phyloP scores from a whole-genome alignment of 1,140 invertebrate genomes.

The Drosophila asahinai region DNA sequence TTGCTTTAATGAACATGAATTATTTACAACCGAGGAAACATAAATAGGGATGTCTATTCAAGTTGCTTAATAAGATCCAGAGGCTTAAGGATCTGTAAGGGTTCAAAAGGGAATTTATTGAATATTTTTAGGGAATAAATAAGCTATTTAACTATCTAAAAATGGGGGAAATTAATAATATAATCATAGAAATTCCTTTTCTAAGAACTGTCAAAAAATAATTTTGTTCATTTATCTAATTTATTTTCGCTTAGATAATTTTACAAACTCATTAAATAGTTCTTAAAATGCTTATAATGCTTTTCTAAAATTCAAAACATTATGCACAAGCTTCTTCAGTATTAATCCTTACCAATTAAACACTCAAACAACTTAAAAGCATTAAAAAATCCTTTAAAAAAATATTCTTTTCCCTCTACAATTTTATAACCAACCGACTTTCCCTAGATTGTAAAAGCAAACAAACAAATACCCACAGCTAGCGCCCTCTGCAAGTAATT shows the following conservation, averaged over 20 bases:
- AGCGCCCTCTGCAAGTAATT: conserved; percentile 51
- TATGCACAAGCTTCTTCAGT: too few relatives aligned
- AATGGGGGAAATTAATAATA: background rate
- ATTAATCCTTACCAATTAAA: background rate
- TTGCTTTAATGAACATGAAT: conserved; percentile 73
- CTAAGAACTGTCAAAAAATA: too few relatives aligned
- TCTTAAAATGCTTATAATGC: background rate
- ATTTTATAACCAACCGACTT: background rate
- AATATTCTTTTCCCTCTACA: background rate
- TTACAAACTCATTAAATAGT: background rate
- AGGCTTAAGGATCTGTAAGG: background rate
- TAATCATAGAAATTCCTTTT: background rate
- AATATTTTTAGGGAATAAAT: background rate
- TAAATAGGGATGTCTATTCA: background rate
- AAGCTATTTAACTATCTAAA: background rate
- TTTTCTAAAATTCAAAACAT: background rate
- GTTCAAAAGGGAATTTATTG: background rate
- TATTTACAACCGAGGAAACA: conserved; percentile 24
- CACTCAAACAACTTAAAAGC: background rate
- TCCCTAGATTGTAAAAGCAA: background rate
- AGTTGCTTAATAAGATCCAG: background rate
- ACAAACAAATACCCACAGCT: background rate
- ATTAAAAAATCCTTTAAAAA: too few relatives aligned
- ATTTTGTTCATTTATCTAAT: too few relatives aligned
- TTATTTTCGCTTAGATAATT: too few relatives aligned